Evolutionary conservation across 2,113 vertebrate genomes (phyloP).

Genomic region (Calyptomena viridis): DNA sequence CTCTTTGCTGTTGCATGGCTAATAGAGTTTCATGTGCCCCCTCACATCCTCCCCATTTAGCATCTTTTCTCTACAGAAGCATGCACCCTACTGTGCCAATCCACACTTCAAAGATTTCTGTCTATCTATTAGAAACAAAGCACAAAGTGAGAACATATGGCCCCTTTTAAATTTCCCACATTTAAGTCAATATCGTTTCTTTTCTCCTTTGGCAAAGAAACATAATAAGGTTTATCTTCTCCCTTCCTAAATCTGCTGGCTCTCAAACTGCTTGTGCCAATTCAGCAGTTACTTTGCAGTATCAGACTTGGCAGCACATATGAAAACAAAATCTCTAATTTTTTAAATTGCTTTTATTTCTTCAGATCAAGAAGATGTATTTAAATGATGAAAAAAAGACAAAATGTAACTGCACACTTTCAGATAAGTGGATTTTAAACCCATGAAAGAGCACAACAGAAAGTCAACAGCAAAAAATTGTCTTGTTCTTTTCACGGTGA

Average conservation of each 20-base stretch:
- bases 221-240: conserved; percentile 76
- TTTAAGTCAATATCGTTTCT: conserved; percentile 87
- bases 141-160: conserved; percentile 87
- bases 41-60: conserved; percentile 86
- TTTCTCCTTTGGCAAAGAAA: conserved; percentile 79
- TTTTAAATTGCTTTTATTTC: conserved; percentile 46
- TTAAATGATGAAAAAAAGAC: conserved; percentile 7
- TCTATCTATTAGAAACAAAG: conserved; percentile 93
- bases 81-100: conserved; percentile 90
- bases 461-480: conserved; percentile 36
- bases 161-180: conserved; percentile 87
- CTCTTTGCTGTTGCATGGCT: conserved; percentile 87
- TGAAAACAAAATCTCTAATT: conserved; percentile 56
- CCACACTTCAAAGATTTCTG: conserved; percentile 94
- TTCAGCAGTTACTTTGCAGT: conserved; percentile 65
- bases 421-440: conserved; percentile 50
- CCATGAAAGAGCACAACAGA: conserved; percentile 32
- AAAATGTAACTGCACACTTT: conserved; percentile 62
- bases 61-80: conserved; percentile 90
- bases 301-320: conserved; percentile 58
- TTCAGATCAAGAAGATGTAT: conserved; percentile 47
- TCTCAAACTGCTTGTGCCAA: conserved; percentile 64
- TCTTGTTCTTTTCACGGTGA: conserved; percentile 5
- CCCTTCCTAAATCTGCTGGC: conserved; percentile 71
- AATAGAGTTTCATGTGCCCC: conserved; percentile 88